Percentiles rank a stretch among this genome's conserved stretches.
Conservation (phyloP, 2,888 invertebrate species). For the Chaetogeoica ovagalla region DNA sequence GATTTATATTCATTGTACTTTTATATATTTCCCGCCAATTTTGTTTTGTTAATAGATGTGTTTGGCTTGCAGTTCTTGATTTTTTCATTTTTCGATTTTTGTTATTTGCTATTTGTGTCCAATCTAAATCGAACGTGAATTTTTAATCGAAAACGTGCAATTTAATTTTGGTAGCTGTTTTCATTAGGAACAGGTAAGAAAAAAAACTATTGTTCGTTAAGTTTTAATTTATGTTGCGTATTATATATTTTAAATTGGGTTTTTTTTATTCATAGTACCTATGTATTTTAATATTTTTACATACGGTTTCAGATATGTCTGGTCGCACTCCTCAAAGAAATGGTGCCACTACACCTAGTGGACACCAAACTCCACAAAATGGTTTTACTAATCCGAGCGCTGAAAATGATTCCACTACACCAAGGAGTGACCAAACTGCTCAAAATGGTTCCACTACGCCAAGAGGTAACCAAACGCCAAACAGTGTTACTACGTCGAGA, state of each 20-base stretch:
- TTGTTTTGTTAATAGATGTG: constrained; percentile 1
- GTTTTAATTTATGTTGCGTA: not conserved
- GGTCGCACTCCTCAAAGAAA: constrained; percentile 44
- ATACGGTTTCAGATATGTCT: constrained; percentile 32
- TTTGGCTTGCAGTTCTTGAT: not conserved
- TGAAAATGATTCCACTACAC: constrained; percentile 24
- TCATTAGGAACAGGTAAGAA: not conserved
- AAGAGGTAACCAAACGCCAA: constrained; percentile 34
- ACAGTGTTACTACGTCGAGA: constrained; percentile 35
- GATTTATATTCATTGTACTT: not conserved
- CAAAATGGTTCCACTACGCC: constrained; percentile 30
- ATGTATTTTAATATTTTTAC: not conserved
- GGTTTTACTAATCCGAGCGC: constrained; percentile 26
- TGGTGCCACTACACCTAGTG: constrained; percentile 39
- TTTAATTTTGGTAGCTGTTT: not conserved
- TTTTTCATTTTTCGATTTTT: not conserved
- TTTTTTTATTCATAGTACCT: not conserved
- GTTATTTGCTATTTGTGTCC: not conserved
- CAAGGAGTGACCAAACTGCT: constrained; percentile 38
- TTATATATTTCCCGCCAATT: constrained; percentile 37
- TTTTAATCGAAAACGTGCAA: not conserved
- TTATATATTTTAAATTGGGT: not conserved
- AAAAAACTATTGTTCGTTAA: constrained; percentile 4
- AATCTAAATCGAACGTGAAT: too few species aligned
- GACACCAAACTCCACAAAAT: constrained; percentile 24